Base-by-base conservation (phyloP, 2,888 invertebrate species). In the Craniophora ligustri region DNA sequence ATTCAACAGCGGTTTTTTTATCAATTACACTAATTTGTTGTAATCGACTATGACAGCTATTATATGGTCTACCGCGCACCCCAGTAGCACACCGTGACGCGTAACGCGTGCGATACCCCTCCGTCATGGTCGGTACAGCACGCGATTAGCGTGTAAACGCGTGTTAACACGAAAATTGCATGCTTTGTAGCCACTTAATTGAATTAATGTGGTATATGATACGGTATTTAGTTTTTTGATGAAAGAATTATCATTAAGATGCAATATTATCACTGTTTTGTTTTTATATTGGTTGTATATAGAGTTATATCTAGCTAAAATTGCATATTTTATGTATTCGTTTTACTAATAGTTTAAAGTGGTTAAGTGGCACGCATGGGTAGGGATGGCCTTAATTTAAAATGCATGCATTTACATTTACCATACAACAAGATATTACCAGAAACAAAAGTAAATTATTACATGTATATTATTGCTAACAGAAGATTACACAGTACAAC, bases 61-160 rank as follows among this genome's bases (percentile, higher is more conserved):
- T 49, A 56, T 30, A 66, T 75, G 81, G 79, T 78, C 79, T 73
- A 56, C 38, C 70, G 55, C 71, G 66, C 68, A 78, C 68, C 72
- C 62, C 19, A 19, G 56, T 74, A 76, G 56, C 61, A 44, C 66
- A 77, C 75, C 84, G 67, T 14, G 4, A 19, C 14, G n/a, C 58
- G 65, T 64, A 46, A 67, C 53, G 65, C 56, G 78, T 73, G 61
- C 69, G 50, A 61, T 71, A 71, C 64, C 64, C 72, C 44, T 57
- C 64, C 75, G 85, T 87, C 85, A 88, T 80, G 88, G 60, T 85
- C 81, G 76, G 85, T 87, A 87, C 79, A 68, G 84, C 83, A 89
- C 87, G 87, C 86, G 85, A 86, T 70, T 62, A 71, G 74, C 88
- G 79, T 85, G 81, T 84, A 85, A 87, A 80, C 56, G 56, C 60